Evolutionary conservation across 2,888 invertebrate species (phyloP).

Genomic region (Sipunculus nudus): DNA sequence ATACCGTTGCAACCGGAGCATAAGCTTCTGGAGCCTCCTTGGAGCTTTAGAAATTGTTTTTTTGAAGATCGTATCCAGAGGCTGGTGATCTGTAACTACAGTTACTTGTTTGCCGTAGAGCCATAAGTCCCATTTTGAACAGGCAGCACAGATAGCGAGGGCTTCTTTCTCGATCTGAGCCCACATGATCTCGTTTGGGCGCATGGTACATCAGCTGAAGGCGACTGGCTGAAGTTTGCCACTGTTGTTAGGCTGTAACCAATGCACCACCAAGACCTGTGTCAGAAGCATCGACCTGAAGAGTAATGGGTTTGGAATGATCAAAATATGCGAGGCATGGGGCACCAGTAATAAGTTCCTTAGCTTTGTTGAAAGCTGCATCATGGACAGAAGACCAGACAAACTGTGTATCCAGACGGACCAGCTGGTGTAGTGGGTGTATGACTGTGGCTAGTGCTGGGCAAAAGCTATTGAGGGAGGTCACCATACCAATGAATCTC

Average conservation of each 20-base stretch:
- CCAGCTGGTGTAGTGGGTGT: too few relatives aligned
- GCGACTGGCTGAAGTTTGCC: constrained; percentile 1
- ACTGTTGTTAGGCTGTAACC: not conserved
- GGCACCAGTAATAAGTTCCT: constrained; percentile 5
- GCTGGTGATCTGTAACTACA: constrained; percentile 16
- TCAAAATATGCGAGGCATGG: constrained; percentile 15
- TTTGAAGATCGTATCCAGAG: constrained; percentile 6
- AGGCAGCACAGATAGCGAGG: constrained; percentile 1
- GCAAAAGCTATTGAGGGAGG: constrained; percentile 10
- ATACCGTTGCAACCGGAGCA: constrained; percentile 13
- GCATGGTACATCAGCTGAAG: not conserved
- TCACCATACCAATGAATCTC: constrained; percentile 19
- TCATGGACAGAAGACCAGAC: constrained; percentile 11
- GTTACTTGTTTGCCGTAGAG: constrained; percentile 9
- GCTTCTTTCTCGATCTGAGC: constrained; percentile 9
- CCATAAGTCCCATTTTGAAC: constrained; percentile 9
- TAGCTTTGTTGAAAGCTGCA: constrained; percentile 7
- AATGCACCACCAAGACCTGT: constrained; percentile 4
- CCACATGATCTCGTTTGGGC: not conserved
- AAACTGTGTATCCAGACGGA: constrained; percentile 5
- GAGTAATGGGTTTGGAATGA: not conserved
- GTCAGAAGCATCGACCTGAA: constrained; percentile 14
- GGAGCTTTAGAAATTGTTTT: constrained; percentile 9
- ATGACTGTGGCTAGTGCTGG: constrained; percentile 2
- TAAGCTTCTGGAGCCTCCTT: constrained; percentile 5